Conservation (phyloP, 2,888 invertebrate genomes). For the Pseudococcus jackbeardsleyi region DNA sequence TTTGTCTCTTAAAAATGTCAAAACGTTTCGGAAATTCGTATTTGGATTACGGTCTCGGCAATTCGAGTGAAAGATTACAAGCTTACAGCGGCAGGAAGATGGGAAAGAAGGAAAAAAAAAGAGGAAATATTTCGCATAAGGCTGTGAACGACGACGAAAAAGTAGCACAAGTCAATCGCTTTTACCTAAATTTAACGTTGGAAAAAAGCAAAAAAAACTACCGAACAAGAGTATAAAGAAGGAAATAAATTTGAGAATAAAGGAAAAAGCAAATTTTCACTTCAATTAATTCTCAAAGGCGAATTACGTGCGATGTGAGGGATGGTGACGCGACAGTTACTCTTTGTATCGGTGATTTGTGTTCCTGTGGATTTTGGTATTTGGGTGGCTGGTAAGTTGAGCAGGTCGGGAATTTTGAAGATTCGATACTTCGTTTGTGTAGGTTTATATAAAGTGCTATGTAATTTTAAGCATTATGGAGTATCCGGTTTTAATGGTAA, state of each 20-base stretch:
- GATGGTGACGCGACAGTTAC: not conserved
- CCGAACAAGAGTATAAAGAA: not conserved
- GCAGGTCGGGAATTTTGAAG: not conserved
- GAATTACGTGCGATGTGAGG: not conserved
- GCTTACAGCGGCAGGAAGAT: conserved; percentile 9
- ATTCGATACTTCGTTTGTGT: conserved; percentile 34
- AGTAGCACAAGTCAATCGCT: conserved; percentile 44
- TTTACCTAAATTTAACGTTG: conserved; percentile 38
- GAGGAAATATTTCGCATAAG: conserved; percentile 25
- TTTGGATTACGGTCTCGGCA: conserved; percentile 47
- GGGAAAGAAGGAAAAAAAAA: not conserved
- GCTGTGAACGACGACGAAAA: conserved; percentile 33
- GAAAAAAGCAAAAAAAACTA: not conserved
- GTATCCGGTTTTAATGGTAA: conserved; percentile 43
- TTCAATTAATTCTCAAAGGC: conserved; percentile 42
- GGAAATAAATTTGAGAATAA: conserved; percentile 37
- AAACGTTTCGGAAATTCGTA: conserved; percentile 51
- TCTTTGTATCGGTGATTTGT: not conserved
- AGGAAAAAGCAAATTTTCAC: conserved; percentile 42
- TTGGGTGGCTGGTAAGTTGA: not conserved
- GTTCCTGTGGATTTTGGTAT: not conserved
- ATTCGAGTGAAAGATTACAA: conserved; percentile 51
- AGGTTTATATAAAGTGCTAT: conserved; percentile 7
- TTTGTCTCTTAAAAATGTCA: conserved; percentile 50
- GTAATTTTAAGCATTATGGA: conserved; percentile 30